A percentile compares a stretch with the other conserved stretches of the same genome.
Conservation (phyloP, 2,113 vertebrate species). For the Gnathonemus echidnorhynchus region DNA sequence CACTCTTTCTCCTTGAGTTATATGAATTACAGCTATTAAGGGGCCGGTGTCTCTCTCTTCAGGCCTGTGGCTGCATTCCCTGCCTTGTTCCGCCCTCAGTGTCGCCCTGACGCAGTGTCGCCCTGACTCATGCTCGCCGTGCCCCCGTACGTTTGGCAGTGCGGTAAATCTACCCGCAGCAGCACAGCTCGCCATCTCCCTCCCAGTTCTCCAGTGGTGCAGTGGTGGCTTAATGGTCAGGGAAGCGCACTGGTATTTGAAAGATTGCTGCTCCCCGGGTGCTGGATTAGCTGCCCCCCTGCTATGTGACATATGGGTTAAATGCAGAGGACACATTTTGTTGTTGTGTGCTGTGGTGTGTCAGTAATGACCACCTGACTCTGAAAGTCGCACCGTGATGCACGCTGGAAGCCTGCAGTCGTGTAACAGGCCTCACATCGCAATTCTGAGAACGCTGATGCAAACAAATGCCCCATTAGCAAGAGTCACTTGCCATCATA, state of each 20-base stretch:
- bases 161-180: not conserved
- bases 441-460: not conserved
- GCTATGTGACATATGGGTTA: no score
- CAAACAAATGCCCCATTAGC: not conserved
- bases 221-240: not conserved
- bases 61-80: not conserved
- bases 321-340: no score
- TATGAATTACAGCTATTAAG: not conserved
- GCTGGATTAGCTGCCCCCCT: no score
- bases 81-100: not conserved
- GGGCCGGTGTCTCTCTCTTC: not conserved
- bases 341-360: no score
- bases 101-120: no score
- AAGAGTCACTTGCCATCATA: not conserved
- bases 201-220: not conserved
- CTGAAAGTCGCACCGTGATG: not conserved
- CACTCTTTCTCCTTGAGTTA: not conserved
- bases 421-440: not conserved
- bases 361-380: not conserved
- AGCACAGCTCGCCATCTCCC: not conserved
- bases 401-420: not conserved
- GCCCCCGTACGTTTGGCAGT: not conserved
- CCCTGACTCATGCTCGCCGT: no score
- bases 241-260: no score
- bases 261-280: no score